Evolutionary conservation across 2,888 invertebrate genomes (phyloP), one percentile per base, ranked within the genome.

Genomic region (Malthinus flaveolus): DNA sequence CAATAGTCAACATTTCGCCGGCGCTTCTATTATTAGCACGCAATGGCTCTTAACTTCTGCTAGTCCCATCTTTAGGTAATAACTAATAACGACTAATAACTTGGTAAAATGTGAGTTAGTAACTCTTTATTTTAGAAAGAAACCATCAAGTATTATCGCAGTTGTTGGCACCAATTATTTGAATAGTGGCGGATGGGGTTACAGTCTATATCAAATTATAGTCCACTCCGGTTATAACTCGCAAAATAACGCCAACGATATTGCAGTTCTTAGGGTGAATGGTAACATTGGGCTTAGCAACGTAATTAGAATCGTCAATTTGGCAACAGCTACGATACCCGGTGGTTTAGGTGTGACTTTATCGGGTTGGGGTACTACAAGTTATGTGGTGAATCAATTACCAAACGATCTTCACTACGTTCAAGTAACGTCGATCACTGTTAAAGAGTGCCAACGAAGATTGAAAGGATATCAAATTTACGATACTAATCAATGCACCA

Each of bases 401-500:
- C 7, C 42, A 13, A 42, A 42, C 12, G 7, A 15, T 7, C n/a
- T 42, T 7, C 13, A 13, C 12, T 23, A 23, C 23, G 83, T 86
- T 52, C 74, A 80, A 60, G 67, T 82, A 56, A 78, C 73, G 0
- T 76, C 83, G 0, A 67, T 85, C 11, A 82, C 78, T 51, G 80
- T 83, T 15, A 78, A 80, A 31, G 70, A 74, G 7, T 85, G 85
- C 66, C 78, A 79, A 59, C 64, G 3, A n/a, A 35, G 1, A 35
- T 3, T 35, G 35, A 1, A 3, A n/a, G 35, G 6, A 35, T 35
- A 35, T 35, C 78, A 79, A 0, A 79, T 85, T 1, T 79, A 75
- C 64, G 78, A 78, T 4, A 72, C 77, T 1, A 82, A 85, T 71
- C 82, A 86, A 65, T 86, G 86, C 67, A 83, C 86, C 0, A 73